Conservation (phyloP, 2,888 invertebrate genomes). For the Hybos culiciformis region DNA sequence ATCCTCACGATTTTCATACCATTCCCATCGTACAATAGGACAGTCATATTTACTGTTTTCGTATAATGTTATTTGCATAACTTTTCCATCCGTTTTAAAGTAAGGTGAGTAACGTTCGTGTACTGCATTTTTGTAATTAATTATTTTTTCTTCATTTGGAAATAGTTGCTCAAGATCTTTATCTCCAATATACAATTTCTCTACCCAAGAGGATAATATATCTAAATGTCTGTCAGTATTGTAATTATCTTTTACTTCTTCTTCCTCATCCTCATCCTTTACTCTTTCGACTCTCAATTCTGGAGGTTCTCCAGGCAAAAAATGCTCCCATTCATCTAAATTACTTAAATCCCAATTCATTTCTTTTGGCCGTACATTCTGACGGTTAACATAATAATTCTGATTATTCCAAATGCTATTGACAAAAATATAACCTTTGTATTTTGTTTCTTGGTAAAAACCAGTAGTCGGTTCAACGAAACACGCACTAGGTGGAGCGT, state of each 20-base stretch:
- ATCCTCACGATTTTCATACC: constrained; percentile 52
- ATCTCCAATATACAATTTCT: constrained; percentile 44
- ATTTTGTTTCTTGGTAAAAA: constrained; percentile 40
- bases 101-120: constrained; percentile 70
- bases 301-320: constrained; percentile 55
- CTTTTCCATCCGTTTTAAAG: constrained; percentile 50
- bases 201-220: constrained; percentile 62
- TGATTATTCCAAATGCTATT: constrained; percentile 76
- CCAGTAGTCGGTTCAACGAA: constrained; percentile 84
- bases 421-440: constrained; percentile 54
- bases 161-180: constrained; percentile 53
- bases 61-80: constrained; percentile 24
- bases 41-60: constrained; percentile 23
- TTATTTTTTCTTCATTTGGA: constrained; percentile 53
- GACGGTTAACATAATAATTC: constrained; percentile 71
- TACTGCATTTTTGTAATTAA: constrained; percentile 58
- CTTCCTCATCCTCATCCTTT: constrained; percentile 39
- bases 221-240: constrained; percentile 56
- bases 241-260: constrained; percentile 35
- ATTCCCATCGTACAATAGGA: constrained; percentile 40
- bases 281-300: constrained; percentile 28
- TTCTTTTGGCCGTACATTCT: constrained; percentile 39
- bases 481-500: constrained; percentile 37
- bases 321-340: constrained; percentile 53
- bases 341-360: constrained; percentile 51